Evolutionary conservation across 1,140 invertebrate genomes (phyloP).

Genomic region (Drosophila cardini): DNA sequence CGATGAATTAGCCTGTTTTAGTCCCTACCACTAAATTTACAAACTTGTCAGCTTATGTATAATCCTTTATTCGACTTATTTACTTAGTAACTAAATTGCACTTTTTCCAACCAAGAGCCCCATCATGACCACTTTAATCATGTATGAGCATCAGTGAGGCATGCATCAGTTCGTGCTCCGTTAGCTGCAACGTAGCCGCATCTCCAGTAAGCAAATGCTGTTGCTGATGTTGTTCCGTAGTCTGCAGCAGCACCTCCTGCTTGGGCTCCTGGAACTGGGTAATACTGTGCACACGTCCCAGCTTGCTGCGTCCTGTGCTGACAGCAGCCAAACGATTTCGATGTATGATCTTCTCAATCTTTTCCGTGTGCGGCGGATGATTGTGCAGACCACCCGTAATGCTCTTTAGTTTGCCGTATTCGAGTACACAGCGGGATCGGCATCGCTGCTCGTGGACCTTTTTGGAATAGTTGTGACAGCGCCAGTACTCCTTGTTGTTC

Average conservation of each 20-base stretch:
- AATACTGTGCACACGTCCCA: slow-evolving; percentile 38
- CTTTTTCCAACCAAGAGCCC: slow-evolving; percentile 21
- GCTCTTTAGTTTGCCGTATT: slow-evolving; percentile 72
- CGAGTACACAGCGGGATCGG: slow-evolving; percentile 81
- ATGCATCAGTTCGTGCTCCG: slow-evolving; percentile 69
- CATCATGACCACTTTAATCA: slow-evolving; percentile 39
- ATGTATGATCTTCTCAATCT: slow-evolving; percentile 80
- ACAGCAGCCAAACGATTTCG: slow-evolving; percentile 68
- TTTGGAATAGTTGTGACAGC: slow-evolving; percentile 84
- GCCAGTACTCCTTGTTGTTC: slow-evolving; percentile 82
- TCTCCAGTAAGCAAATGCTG: slow-evolving; percentile 38
- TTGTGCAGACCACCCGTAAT: slow-evolving; percentile 80
- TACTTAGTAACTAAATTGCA: slow-evolving; percentile 67
- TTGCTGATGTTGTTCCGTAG: slow-evolving; percentile 15
- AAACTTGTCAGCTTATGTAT: slow-evolving; percentile 15
- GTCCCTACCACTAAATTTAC: slow-evolving; percentile 9
- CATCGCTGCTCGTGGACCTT: slow-evolving; percentile 75
- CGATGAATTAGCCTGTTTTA: background rate
- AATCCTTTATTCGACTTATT: slow-evolving; percentile 58
- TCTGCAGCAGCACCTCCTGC: slow-evolving; percentile 38
- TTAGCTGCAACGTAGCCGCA: slow-evolving; percentile 54
- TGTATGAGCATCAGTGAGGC: slow-evolving; percentile 70
- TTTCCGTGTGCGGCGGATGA: slow-evolving; percentile 83
- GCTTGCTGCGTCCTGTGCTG: slow-evolving; percentile 40
- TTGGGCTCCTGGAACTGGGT: slow-evolving; percentile 41